phyloP scores from a whole-genome alignment of 2,797 vertebrate genomes.

The Kryptopterus vitreolus region DNA sequence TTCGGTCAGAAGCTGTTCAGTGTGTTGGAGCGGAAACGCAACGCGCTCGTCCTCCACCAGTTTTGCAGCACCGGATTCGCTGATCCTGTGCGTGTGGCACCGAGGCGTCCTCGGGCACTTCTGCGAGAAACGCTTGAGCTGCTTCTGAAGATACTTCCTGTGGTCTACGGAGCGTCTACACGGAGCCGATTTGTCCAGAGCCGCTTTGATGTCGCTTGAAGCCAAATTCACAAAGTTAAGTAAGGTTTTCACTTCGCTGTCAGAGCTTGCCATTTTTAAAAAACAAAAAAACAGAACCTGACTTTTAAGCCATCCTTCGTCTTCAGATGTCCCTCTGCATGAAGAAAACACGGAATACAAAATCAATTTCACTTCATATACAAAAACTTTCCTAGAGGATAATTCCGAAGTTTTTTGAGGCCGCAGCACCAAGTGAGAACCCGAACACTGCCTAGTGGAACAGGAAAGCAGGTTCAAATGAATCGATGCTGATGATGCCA shows the following conservation, averaged over 20 bases:
- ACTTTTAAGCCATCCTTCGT: slow-evolving; percentile 34
- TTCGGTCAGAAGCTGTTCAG: slow-evolving; percentile 55
- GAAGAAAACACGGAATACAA: background rate
- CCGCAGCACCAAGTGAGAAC: background rate
- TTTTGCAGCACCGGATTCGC: slow-evolving; percentile 69
- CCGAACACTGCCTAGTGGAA: background rate
- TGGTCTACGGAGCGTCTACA: slow-evolving; percentile 97
- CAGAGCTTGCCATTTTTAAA: slow-evolving; percentile 85
- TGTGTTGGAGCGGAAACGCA: slow-evolving; percentile 51
- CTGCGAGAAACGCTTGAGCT: slow-evolving; percentile 95
- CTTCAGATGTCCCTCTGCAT: background rate
- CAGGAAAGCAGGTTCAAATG: background rate
- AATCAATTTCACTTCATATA: background rate
- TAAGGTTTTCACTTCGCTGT: slow-evolving; percentile 96
- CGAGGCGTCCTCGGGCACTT: slow-evolving; percentile 86
- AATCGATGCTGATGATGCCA: background rate
- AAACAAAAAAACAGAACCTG: background rate
- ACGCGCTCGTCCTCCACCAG: slow-evolving; percentile 61
- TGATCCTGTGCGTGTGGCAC: slow-evolving; percentile 76
- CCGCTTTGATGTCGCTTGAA: slow-evolving; percentile 97
- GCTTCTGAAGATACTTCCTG: slow-evolving; percentile 97
- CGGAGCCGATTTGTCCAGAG: slow-evolving; percentile 94
- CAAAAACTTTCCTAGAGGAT: background rate
- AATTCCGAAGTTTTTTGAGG: background rate
- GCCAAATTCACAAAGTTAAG: slow-evolving; percentile 97